Conservation (phyloP, 2,797 vertebrate genomes). For the Podarcis lilfordi region DNA sequence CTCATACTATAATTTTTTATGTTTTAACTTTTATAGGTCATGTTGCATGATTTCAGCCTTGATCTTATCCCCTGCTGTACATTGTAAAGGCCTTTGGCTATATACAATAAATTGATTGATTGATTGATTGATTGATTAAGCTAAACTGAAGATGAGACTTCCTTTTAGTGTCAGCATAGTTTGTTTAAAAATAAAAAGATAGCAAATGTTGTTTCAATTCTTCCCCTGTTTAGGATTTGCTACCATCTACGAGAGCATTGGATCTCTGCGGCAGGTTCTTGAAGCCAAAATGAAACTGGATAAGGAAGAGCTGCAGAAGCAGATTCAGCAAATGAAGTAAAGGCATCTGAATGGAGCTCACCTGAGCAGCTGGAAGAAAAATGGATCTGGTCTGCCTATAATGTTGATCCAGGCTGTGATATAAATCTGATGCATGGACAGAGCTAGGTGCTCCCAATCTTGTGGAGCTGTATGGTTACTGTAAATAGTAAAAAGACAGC, state of each 20-base stretch:
- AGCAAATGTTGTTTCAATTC: constrained; percentile 24
- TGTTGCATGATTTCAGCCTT: no score
- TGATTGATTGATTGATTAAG: background rate
- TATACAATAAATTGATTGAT: no score
- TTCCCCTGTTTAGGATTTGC: constrained; percentile 76
- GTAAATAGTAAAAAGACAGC: constrained; percentile 50
- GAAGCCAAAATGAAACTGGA: constrained; percentile 83
- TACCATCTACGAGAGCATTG: constrained; percentile 82
- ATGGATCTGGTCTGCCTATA: constrained; percentile 15
- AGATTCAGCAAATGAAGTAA: constrained; percentile 77
- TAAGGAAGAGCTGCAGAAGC: constrained; percentile 80
- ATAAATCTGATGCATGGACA: constrained; percentile 62
- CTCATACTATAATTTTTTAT: no score
- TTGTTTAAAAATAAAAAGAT: background rate
- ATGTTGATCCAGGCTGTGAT: constrained; percentile 38
- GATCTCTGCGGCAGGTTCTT: constrained; percentile 79
- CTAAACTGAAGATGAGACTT: background rate
- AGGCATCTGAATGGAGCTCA: constrained; percentile 57
- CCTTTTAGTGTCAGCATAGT: background rate
- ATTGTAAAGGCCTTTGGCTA: no score
- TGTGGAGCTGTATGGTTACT: constrained; percentile 55
- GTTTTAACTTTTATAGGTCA: no score
- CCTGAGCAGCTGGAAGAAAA: background rate
- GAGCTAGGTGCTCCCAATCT: constrained; percentile 47
- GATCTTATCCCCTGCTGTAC: no score